Evolutionary conservation across 1,140 invertebrate species (phyloP), one percentile per base, ranked within the genome.

Genomic region (Hycleus phaleratus): DNA sequence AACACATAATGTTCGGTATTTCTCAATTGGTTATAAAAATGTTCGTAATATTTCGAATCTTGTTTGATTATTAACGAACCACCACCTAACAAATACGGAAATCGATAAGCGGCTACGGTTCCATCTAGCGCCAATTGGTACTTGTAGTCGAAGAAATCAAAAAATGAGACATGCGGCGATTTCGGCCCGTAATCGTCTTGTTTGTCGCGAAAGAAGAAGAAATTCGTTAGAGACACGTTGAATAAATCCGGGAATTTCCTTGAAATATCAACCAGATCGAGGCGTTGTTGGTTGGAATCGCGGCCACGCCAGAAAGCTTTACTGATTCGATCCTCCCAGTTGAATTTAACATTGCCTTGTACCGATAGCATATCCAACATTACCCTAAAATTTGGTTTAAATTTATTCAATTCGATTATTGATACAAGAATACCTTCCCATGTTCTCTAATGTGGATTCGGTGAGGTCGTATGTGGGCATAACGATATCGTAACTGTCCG

Each of bases 391-490:
- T 42, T 54, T 18, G 18, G 18, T 18, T 18, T 18, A 18, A 18
- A 18, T 18, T 18, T 18, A 18, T 18, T 18, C 1, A 18, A 18
- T 18, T 18, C 18, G 18, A 18, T 18, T 18, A 18, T 50, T 43
- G 8, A 51, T 52, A 5, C 9, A 39, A n/a, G 0, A 9, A 43
- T 38, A 93, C 89, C 87, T 86, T 68, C 87, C 88, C 90, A 96
- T 93, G 76, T 85, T 88, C 78, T 97, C 88, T 50, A 97, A 72
- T 1, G 90, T 86, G 6, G 94, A 87, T 78, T 96, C 89, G 3
- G 93, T 95, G 26, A 97, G 81, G 71, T 97, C 93, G 78, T 98
- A 97, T 2, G 94, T 97, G 8, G 95, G 95, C 78, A 97, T 81
- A 49, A 95, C 81, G 73, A 98, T 95, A 76, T 98, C 95, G 65